Evolutionary conservation across 2,113 vertebrate species (phyloP), one percentile per base, ranked within the genome.

Genomic region (Bungarus multicinctus): DNA sequence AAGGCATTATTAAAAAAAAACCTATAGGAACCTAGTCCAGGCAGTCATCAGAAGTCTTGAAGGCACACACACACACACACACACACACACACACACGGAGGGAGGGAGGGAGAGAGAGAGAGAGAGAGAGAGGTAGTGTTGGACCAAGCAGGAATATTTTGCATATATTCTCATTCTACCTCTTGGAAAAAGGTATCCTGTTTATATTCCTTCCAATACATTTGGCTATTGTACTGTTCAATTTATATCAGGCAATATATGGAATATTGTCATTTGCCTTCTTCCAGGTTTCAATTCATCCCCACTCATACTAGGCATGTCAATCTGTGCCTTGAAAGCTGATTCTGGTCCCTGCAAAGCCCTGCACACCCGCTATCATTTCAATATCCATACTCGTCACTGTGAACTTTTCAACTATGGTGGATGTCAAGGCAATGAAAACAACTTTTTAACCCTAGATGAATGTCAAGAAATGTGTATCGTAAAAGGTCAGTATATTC

Each of bases 401-500:
- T 99, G 99, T 54, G 97, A 99, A 94, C 30, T 27, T 0, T 99
- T 99, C 92, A 97, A 98, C 4, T 99, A 98, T 0, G 99, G 99
- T 2, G 99, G 99, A n/a, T 99, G 99, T n/a, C 91, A 96, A 0
- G 99, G 99, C 89, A 99, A 99, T 81, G 91, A 95, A 58, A 99
- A 99, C 97, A 99, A 98, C 93, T 99, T 99, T 45, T 85, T 95
- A 3, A 98, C 97, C 0, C 2, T 98, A 92, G 97, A 98, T 50
- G 97, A 97, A 1, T 99, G 99, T 86, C 96, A 98, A 95, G 93
- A 98, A 92, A 98, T 43, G 0, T 99, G 99, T 92, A 60, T 95
- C 53, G 20, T 43, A 86, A 60, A 22, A 96, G 98, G 98, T 97
- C 86, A 91, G 97, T 96, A 94, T 89, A 10, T 92, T 6, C 74